Evolutionary conservation across 2,113 vertebrate species (phyloP).

Genomic region (Psephotus haematonotus): DNA sequence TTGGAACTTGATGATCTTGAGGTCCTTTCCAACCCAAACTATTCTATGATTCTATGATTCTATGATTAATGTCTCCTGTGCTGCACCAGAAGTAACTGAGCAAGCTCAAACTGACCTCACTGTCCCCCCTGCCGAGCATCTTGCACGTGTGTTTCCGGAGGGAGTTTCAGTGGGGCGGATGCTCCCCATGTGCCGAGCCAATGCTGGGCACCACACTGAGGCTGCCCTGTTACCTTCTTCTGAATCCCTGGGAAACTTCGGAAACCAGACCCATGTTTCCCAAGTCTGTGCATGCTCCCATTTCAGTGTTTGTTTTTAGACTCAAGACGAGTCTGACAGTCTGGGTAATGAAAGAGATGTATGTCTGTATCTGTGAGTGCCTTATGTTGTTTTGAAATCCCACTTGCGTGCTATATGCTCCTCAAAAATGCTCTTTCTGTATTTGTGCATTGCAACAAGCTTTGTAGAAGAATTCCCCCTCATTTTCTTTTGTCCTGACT

Average conservation of each 20-base stretch:
- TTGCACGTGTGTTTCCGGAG: neutral
- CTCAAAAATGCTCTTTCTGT: neutral
- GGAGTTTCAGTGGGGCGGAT: accelerated
- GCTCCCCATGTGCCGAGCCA: neutral
- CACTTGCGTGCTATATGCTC: neutral
- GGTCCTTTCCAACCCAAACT: too few relatives aligned
- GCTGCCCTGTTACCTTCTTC: neutral
- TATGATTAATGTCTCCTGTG: neutral
- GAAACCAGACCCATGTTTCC: neutral
- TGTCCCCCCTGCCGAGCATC: neutral
- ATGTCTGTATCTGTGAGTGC: neutral
- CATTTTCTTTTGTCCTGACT: neutral
- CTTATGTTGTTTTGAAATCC: neutral
- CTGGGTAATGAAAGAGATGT: neutral
- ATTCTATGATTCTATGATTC: too few relatives aligned
- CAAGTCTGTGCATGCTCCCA: neutral
- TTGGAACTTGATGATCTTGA: too few relatives aligned
- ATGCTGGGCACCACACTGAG: neutral
- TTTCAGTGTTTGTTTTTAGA: neutral
- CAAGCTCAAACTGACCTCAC: neutral
- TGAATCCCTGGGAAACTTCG: neutral
- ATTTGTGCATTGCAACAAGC: neutral
- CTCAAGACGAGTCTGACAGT: neutral
- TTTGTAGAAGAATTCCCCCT: neutral
- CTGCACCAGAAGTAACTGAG: neutral